A percentile compares a stretch with the other conserved stretches of the same genome.
Conservation (phyloP, 2,888 invertebrate genomes). For the Nesidiocoris tenuis region DNA sequence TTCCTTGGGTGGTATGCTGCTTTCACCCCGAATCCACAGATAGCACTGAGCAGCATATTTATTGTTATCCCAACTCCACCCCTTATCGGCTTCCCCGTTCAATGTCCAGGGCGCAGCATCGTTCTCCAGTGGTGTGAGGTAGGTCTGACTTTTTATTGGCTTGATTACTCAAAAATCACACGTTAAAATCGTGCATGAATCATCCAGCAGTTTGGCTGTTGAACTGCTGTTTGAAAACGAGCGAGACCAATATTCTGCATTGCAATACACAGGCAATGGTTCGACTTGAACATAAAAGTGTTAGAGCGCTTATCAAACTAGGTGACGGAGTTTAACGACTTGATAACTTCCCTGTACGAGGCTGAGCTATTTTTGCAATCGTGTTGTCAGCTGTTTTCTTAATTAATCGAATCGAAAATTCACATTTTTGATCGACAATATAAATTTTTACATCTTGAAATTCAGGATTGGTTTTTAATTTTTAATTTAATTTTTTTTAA, state of each 20-base stretch:
- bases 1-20: background rate
- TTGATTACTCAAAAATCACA: constrained; percentile 5
- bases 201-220: too few relatives aligned
- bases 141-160: constrained; percentile 30
- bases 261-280: too few relatives aligned
- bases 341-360: background rate
- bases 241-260: too few relatives aligned
- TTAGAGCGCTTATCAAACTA: background rate
- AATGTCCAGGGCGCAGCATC: constrained; percentile 23
- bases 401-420: too few relatives aligned
- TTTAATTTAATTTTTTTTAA: too few relatives aligned
- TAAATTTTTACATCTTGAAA: too few relatives aligned
- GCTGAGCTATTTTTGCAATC: too few relatives aligned
- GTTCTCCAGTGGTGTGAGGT: constrained; percentile 18
- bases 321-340: background rate
- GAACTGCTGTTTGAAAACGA: too few relatives aligned
- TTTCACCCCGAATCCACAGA: background rate
- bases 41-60: background rate
- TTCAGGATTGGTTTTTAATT: too few relatives aligned
- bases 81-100: constrained; percentile 13
- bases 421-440: too few relatives aligned
- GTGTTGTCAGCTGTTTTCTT: too few relatives aligned
- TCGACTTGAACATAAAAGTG: too few relatives aligned
- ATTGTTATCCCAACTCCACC: constrained; percentile 10
- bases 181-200: background rate